Percentiles rank a stretch among this genome's conserved stretches.
These are phyloP conservation scores for Melanotaenia nigrans DNA, from an alignment of 2,797 vertebrate species.

Conservation along the genomic window DNA sequence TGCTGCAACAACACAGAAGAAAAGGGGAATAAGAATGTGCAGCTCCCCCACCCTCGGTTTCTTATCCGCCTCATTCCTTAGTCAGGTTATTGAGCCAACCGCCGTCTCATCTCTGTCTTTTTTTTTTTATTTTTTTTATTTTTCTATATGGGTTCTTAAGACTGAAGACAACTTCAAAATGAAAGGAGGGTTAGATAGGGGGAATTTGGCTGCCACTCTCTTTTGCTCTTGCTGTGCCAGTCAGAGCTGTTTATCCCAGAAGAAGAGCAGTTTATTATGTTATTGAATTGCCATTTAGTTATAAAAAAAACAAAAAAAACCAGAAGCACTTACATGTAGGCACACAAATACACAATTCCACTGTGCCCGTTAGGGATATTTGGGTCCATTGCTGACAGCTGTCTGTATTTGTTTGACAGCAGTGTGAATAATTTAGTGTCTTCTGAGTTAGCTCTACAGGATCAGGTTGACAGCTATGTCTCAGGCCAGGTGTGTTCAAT, in stretches of 20 bases:
- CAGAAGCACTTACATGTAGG: not conserved
- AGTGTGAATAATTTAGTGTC: constrained; percentile 61
- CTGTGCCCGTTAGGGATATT: constrained; percentile 20
- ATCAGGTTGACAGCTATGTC: constrained; percentile 60
- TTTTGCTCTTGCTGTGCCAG: constrained; percentile 13
- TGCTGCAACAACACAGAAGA: not conserved
- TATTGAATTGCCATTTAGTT: constrained; percentile 13
- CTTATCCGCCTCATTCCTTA: constrained; percentile 7
- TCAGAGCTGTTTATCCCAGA: constrained; percentile 8
- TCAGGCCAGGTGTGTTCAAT: constrained; percentile 70
- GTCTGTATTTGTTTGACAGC: constrained; percentile 52
- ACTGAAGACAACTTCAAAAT: constrained; percentile 25
- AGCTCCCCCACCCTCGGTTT: constrained; percentile 6
- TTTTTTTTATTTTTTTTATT: not conserved
- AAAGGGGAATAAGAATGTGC: not conserved
- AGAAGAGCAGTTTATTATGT: constrained; percentile 12
- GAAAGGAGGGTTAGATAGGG: constrained; percentile 5
- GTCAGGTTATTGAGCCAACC: constrained; percentile 10
- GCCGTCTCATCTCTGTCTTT: constrained; percentile 21
- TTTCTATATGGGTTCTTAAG: constrained; percentile 19
- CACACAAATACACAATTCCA: constrained; percentile 15
- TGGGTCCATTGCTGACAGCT: constrained; percentile 48
- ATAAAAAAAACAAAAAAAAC: not conserved
- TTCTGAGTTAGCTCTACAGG: constrained; percentile 45
- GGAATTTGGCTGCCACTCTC: constrained; percentile 8